Evolutionary conservation across 2,797 vertebrate species (phyloP), one percentile per base, ranked within the genome.

Genomic region (Sebastolobus altivelis): DNA sequence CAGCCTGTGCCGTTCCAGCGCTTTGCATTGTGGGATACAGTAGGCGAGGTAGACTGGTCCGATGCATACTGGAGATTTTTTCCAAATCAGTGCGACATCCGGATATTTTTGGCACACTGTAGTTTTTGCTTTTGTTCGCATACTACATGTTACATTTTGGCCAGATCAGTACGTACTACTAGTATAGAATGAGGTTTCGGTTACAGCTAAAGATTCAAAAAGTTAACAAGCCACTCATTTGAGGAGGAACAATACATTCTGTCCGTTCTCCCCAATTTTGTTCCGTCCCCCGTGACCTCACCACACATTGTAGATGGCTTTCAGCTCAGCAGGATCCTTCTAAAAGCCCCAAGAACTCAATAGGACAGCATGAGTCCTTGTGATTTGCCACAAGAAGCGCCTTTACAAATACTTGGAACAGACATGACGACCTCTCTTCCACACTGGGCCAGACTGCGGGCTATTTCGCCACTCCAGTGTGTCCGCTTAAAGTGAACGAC

Each of bases 331-430:
- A 33, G 82, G 86, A 63, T 46, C 3, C 46, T 62, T 59, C 72
- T 80, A 65, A 81, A 83, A 88, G 76, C 79, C 25, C 6, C 0
- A 5, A 72, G 18, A 86, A 58, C 59, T 82, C 74, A 75, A 40
- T 20, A 27, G 61, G 63, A 79, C 77, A 81, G 80, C 88, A 79
- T 59, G 88, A 84, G 29, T 79, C 35, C 68, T 20, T 31, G 37
- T 75, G 83, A 89, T 90, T 89, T 75, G 59, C 77, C 77, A 58
- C 58, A 56, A 84, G 76, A 86, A 73, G 61, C 6, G 10, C 49
- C 65, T 85, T 85, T 72, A 46, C 25, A 72, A 87, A 80, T 52
- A 69, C 60, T 65, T 59, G 56, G 4, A 25, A 80, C 46, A 79
- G 63, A 80, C 72, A 54, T 16, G 71, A 79, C 43, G 18, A 60